Conservation (phyloP, 2,888 invertebrate genomes). For the Trachelus troglodyta region DNA sequence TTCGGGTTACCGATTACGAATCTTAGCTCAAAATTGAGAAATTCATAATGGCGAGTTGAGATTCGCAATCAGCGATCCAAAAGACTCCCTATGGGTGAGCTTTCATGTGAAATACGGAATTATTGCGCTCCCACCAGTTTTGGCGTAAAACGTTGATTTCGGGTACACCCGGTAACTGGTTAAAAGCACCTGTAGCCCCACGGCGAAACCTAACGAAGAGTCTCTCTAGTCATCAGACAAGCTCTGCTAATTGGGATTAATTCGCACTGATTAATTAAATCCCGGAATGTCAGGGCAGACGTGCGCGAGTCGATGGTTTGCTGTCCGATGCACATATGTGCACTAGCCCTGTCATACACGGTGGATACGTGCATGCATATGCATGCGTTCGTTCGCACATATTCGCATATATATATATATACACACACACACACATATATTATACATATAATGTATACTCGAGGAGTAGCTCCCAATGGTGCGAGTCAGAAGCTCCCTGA, state of each 20-base stretch:
- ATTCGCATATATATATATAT: neutral
- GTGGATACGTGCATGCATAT: conserved; percentile 25
- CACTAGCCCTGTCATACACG: neutral
- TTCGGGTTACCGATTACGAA: too few relatives aligned
- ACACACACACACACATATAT: neutral
- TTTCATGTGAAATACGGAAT: too few relatives aligned
- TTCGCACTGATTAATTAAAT: conserved; percentile 60
- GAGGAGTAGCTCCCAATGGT: neutral
- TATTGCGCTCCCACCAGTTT: too few relatives aligned
- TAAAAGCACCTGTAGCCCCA: conserved; percentile 30
- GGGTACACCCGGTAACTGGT: too few relatives aligned
- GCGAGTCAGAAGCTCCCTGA: neutral
- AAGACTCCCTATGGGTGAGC: too few relatives aligned
- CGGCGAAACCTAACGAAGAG: conserved; percentile 35
- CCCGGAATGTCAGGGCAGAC: conserved; percentile 42
- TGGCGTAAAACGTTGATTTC: too few relatives aligned
- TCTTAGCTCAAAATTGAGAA: too few relatives aligned
- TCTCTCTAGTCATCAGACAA: conserved; percentile 39
- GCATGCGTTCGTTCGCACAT: conserved; percentile 24
- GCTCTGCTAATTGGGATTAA: conserved; percentile 59
- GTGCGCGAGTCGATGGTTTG: conserved; percentile 17
- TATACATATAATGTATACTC: neutral
- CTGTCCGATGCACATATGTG: conserved; percentile 5
- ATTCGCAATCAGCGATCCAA: too few relatives aligned
- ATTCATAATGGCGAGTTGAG: too few relatives aligned